A percentile compares a stretch with the other conserved stretches of the same genome.
phyloP scores from a whole-genome alignment of 2,113 vertebrate genomes.

The Myrmophylax atrothorax region DNA sequence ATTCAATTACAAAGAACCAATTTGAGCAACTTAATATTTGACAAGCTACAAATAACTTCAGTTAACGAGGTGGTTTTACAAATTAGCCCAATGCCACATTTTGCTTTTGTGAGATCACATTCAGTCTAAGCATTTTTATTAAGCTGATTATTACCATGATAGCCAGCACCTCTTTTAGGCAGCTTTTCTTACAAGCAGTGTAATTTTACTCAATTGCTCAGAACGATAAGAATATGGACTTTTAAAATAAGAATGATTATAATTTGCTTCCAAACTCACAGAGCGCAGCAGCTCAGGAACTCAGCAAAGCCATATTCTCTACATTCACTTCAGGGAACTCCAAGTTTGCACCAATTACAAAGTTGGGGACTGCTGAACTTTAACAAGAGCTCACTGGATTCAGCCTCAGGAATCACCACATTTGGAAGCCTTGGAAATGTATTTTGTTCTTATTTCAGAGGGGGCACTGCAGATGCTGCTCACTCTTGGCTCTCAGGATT shows the following conservation, averaged over 20 bases:
- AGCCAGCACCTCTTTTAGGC: neutral
- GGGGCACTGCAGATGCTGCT: neutral
- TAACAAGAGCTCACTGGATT: neutral
- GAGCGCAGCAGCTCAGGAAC: neutral
- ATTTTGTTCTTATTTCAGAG: neutral
- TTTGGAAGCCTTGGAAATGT: neutral
- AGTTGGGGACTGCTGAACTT: neutral
- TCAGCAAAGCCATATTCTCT: neutral
- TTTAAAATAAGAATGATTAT: neutral
- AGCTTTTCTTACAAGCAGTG: neutral
- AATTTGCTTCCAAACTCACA: neutral
- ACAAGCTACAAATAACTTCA: slow-evolving; percentile 24
- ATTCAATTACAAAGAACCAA: slow-evolving; percentile 32
- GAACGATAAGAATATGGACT: neutral
- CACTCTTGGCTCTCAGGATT: neutral
- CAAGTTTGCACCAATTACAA: neutral
- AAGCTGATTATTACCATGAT: neutral
- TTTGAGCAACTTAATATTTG: slow-evolving; percentile 14
- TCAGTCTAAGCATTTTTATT: neutral
- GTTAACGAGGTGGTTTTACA: neutral
- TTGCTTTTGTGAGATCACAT: neutral
- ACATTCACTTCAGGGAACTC: neutral
- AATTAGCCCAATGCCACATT: neutral
- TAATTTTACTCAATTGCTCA: neutral
- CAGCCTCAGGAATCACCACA: neutral